Evolutionary conservation across 2,888 invertebrate species (phyloP).

Genomic region (Drosophila percnosoma): DNA sequence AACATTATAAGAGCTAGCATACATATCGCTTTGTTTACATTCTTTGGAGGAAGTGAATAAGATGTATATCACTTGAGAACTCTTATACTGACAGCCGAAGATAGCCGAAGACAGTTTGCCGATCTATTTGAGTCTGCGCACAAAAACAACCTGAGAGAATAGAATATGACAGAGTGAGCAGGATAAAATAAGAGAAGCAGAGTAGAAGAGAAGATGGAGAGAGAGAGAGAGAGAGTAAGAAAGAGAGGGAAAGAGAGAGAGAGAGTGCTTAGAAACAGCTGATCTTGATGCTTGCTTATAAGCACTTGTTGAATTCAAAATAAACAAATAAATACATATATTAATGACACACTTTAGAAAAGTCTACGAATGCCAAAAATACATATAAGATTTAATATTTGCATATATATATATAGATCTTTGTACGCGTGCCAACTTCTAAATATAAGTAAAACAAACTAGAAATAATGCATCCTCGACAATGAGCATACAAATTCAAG

Average conservation of each 20-base stretch:
- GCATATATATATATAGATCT: slow-evolving; percentile 37
- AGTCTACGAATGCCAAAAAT: not conserved
- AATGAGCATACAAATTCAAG: slow-evolving; percentile 15
- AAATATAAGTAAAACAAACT: slow-evolving; percentile 40
- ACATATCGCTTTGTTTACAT: slow-evolving; percentile 61
- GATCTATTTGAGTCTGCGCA: slow-evolving; percentile 51
- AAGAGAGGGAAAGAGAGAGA: not conserved
- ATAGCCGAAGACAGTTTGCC: slow-evolving; percentile 21
- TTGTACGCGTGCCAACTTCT: slow-evolving; percentile 57
- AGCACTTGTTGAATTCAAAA: slow-evolving; percentile 41
- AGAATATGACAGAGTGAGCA: not conserved
- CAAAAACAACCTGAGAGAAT: slow-evolving; percentile 8
- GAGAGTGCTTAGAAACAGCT: slow-evolving; percentile 33
- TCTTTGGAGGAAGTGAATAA: slow-evolving; percentile 39
- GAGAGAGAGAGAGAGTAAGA: not conserved
- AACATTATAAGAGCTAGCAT: slow-evolving; percentile 55
- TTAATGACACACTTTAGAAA: slow-evolving; percentile 50
- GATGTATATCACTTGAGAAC: not conserved
- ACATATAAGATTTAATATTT: slow-evolving; percentile 22
- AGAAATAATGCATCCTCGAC: slow-evolving; percentile 21
- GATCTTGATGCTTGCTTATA: slow-evolving; percentile 49
- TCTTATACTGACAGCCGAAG: slow-evolving; percentile 62
- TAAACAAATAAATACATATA: slow-evolving; percentile 26
- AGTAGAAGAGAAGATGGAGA: slow-evolving; percentile 8
- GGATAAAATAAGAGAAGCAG: not conserved